Percentiles rank a stretch among this genome's conserved stretches.
Evolutionary conservation across 1,140 invertebrate species (phyloP).

Genomic region (Zaprionus lachaisei): DNA sequence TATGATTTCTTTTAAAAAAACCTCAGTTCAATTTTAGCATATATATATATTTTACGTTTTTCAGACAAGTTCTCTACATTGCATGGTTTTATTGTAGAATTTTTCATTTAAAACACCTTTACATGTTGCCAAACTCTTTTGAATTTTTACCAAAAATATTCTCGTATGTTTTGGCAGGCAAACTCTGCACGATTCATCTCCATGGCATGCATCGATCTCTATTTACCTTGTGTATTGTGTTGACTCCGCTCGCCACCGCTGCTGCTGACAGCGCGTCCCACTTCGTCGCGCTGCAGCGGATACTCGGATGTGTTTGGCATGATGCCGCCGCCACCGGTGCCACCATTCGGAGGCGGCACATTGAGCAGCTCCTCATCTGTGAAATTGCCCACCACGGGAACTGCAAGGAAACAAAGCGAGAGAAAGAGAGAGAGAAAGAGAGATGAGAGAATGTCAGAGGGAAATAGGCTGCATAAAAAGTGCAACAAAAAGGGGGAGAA

Average conservation of each 20-base stretch:
- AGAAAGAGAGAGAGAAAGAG: slow-evolving; percentile 1
- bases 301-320: slow-evolving; percentile 86
- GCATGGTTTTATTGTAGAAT: too few relatives aligned
- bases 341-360: slow-evolving; percentile 56
- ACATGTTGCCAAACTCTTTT: too few relatives aligned
- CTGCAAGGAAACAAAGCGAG: slow-evolving; percentile 80
- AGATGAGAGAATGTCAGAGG: slow-evolving; percentile 30
- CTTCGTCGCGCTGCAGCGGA: slow-evolving; percentile 89
- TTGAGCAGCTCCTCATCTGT: slow-evolving; percentile 87
- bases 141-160: background rate
- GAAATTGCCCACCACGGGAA: slow-evolving; percentile 88
- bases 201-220: background rate
- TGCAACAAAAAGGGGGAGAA: slow-evolving; percentile 12
- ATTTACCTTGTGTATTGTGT: slow-evolving; percentile 76
- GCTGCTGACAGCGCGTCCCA: slow-evolving; percentile 84
- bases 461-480: slow-evolving; percentile 47
- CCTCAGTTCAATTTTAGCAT: too few relatives aligned
- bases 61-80: too few relatives aligned
- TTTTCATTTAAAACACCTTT: too few relatives aligned
- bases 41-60: too few relatives aligned
- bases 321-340: slow-evolving; percentile 40
- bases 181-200: background rate
- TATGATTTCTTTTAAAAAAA: too few relatives aligned
- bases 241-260: slow-evolving; percentile 71
- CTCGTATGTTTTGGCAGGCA: background rate